Base-by-base conservation (phyloP, 2,888 invertebrate species). In the Metacarcinus magister region DNA sequence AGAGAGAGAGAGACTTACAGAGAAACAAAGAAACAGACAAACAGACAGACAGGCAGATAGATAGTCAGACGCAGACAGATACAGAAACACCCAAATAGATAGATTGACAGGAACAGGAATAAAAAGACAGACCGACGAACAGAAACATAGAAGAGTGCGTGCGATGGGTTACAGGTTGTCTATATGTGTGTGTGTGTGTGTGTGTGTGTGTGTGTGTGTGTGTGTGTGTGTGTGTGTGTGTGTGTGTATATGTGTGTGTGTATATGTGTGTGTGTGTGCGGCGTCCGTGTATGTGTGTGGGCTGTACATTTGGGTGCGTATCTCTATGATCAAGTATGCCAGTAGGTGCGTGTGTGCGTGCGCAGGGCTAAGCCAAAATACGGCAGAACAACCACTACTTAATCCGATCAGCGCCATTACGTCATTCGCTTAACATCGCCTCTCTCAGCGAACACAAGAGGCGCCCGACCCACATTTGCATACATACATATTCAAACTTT, bases 401-500 rank as follows among this genome's bases (percentile, higher is more conserved):
- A 82, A 82, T 82, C 32, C 82, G 82, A 32, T 82, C 82, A 32
- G 1, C 32, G 82, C 32, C 28, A 82, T 82, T 82, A 82, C 82
- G 32, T 82, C 82, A 82, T 82, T 82, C 82, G 32, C 32, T 28
- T 82, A 82, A 82, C 82, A 82, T 82, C 32, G 82, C 82, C 32
- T 82, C 82, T 32, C 82, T 32, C 28, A 82, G 82, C 32, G 32
- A 82, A 82, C 82, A 82, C 82, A 82, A 82, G 32, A 82, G 32
- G 5, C 82, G 28, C 0, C 82, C 82, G 82, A 5, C 5, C 28
- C 8, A 8, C 28, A 82, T 82, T 82, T 32, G 82, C 82, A 28
- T 82, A 82, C 32, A 82, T 82, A 82, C 82, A 82, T 82, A 82
- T 82, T 82, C 82, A 82, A 82, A 82, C 82, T 82, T 82, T 32